Base-by-base conservation (phyloP, 1,140 invertebrate species). In the Portunus trituberculatus region DNA sequence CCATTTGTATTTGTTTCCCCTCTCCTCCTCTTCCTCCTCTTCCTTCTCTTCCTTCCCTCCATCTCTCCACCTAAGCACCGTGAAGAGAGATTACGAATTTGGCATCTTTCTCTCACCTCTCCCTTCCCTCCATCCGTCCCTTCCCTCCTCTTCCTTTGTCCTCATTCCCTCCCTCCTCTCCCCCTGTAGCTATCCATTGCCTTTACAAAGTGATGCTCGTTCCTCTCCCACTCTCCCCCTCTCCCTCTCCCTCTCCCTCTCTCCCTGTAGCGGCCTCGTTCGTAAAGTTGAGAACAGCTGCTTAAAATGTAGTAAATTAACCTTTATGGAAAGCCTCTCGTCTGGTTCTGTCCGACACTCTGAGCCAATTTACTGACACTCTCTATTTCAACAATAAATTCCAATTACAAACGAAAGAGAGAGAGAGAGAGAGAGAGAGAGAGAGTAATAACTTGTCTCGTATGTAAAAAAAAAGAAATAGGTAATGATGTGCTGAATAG, bases 301-400 rank as follows among this genome's bases (percentile, higher is more conserved):
- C 52, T 92, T 67, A 92, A 32, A 32, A 39, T 29, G 29, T 67
- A 3, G 14, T 39, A 82, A 67, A 92, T 76, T 82, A 82, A n/a
- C 32, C 91, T 52, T 39, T 92, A 67, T 14, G 31, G 67, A 28
- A 32, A 31, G 12, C n/a, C 89, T 59, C 20, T 29, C 20, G 28
- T n/a, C 31, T 16, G 7, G 10, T 39, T 28, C 59, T 28, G 28
- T 39, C 29, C 39, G 28, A 91, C 89, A 91, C 89, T 14, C 4
- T 52, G 59, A 91, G 67, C 90, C 90, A 91, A 91, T 91, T 84
- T 86, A 46, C 39, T 46, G 20, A 31, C 39, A 52, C n/a, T 52
- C 32, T 12, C 82, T 48, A 93, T 52, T 84, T 52, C 39, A 48
- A 86, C 82, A 86, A 86, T 86, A 93, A 31, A 48, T 93, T 86